phyloP scores from a whole-genome alignment of 2,113 vertebrate species.

The Polyodon spathula region DNA sequence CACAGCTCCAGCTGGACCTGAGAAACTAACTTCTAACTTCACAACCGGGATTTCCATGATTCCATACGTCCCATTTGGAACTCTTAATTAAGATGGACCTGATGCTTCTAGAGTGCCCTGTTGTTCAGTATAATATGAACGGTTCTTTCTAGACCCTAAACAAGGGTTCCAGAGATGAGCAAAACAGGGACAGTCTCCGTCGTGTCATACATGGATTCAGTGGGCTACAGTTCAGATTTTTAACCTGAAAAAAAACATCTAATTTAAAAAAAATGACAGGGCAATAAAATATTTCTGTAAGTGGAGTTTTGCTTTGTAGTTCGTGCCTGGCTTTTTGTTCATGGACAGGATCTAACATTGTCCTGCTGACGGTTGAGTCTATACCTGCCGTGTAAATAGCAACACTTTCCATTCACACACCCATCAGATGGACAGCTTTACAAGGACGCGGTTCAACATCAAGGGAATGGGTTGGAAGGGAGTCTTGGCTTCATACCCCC shows the following conservation, averaged over 20 bases:
- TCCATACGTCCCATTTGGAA: background rate
- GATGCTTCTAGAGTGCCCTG: too few species aligned
- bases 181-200: too few species aligned
- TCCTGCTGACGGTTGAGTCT: constrained; percentile 22
- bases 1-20: too few species aligned
- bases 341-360: constrained; percentile 37
- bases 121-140: too few species aligned
- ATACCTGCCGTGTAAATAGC: constrained; percentile 33
- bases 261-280: background rate
- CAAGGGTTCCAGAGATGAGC: too few species aligned
- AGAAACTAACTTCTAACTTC: too few species aligned
- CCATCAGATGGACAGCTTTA: constrained; percentile 17
- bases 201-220: too few species aligned
- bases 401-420: constrained; percentile 29
- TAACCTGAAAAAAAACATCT: too few species aligned
- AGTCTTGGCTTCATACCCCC: constrained; percentile 27
- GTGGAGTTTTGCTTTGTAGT: background rate
- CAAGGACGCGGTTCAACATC: constrained; percentile 9
- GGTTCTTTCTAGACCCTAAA: too few species aligned
- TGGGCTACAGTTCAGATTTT: too few species aligned
- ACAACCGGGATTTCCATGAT: too few species aligned
- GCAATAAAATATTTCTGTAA: too few species aligned
- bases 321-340: constrained; percentile 1
- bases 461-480: rapidly evolving
- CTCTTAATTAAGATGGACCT: background rate